These are phyloP conservation scores for Drosophila mayaguana DNA, from an alignment of 2,888 invertebrate species.

Conservation along the genomic window DNA sequence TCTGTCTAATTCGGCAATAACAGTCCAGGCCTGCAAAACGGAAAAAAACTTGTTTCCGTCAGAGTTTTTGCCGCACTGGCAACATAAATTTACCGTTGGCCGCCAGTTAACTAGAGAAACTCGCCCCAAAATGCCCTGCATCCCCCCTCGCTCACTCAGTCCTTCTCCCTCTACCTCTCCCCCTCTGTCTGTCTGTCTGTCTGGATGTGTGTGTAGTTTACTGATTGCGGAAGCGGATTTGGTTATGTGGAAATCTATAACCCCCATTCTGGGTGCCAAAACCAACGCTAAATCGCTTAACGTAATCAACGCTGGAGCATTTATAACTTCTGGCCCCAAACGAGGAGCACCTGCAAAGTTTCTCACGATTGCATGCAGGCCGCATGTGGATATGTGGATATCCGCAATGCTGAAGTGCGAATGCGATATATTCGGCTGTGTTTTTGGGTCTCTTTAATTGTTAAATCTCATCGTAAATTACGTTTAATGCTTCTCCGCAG, in stretches of 20 bases:
- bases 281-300: conserved; percentile 71
- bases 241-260: conserved; percentile 75
- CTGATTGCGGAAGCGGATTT: conserved; percentile 79
- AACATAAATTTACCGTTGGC: conserved; percentile 78
- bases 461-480: conserved; percentile 55
- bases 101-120: conserved; percentile 72
- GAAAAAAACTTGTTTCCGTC: conserved; percentile 55
- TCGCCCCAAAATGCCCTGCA: not conserved
- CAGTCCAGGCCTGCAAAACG: conserved; percentile 41
- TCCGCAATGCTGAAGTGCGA: conserved; percentile 59
- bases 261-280: conserved; percentile 34
- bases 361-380: conserved; percentile 55
- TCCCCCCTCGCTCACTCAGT: not conserved
- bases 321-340: conserved; percentile 37
- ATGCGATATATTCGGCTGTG: conserved; percentile 29
- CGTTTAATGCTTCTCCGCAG: conserved; percentile 41
- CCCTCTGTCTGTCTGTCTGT: conserved; percentile 2
- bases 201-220: conserved; percentile 67
- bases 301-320: conserved; percentile 58
- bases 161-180: no score
- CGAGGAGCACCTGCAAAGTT: conserved; percentile 69
- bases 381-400: conserved; percentile 42
- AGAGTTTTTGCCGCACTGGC: conserved; percentile 69
- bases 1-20: conserved; percentile 78
- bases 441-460: conserved; percentile 25